phyloP scores from a whole-genome alignment of 2,113 vertebrate species.

The Neodontobutis hainanensis region DNA sequence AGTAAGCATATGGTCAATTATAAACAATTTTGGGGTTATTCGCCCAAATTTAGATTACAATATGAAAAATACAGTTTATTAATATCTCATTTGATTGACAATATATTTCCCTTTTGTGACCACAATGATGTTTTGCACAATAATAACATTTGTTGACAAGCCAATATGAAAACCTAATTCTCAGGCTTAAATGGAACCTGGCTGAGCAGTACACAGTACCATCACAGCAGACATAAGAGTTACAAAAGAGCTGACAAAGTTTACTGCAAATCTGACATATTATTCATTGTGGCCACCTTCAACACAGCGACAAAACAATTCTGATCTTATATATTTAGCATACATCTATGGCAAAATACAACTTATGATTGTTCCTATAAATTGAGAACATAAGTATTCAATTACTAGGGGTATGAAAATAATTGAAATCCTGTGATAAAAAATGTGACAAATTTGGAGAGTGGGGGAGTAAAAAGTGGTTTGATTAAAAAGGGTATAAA shows the following conservation, averaged over 20 bases:
- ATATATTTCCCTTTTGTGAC: constrained; percentile 16
- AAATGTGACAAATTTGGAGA: constrained; percentile 6
- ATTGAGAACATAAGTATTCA: constrained; percentile 20
- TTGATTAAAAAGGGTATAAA: constrained; percentile 57
- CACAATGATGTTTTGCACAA: constrained; percentile 2
- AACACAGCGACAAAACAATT: constrained; percentile 34
- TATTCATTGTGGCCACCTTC: background rate
- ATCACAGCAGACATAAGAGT: constrained; percentile 55
- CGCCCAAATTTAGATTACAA: constrained; percentile 21
- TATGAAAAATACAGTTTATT: constrained; percentile 43
- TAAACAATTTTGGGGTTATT: constrained; percentile 63
- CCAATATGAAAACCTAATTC: constrained; percentile 44
- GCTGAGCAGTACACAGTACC: constrained; percentile 74
- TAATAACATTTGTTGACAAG: constrained; percentile 19
- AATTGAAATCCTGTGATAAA: constrained; percentile 24
- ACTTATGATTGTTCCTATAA: constrained; percentile 23
- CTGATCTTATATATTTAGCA: constrained; percentile 29
- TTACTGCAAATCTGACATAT: constrained; percentile 9
- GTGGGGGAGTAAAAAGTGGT: constrained; percentile 54
- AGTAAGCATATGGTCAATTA: constrained; percentile 46
- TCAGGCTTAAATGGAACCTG: constrained; percentile 15
- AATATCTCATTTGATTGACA: constrained; percentile 4
- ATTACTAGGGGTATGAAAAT: constrained; percentile 38
- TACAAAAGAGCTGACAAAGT: constrained; percentile 38
- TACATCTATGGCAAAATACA: constrained; percentile 22